Evolutionary conservation across 2,113 vertebrate genomes (phyloP).

Genomic region (Ailurus styani): DNA sequence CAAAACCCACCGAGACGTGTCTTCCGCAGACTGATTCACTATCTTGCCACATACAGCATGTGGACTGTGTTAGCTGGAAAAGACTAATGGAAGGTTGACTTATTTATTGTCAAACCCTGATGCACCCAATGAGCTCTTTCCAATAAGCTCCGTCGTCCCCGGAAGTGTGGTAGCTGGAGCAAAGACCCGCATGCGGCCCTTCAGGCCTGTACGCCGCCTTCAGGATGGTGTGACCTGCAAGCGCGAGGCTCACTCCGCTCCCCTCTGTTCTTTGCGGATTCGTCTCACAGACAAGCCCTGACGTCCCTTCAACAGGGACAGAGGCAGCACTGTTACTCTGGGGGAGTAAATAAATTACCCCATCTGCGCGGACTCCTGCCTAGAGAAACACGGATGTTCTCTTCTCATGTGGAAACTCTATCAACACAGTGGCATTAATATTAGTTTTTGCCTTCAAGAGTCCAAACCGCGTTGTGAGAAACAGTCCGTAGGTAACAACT

Average conservation of each 20-base stretch:
- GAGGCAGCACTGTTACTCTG: not conserved
- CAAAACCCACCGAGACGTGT: not conserved
- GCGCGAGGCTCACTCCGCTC: not conserved
- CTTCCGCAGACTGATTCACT: not conserved
- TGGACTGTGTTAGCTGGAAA: not conserved
- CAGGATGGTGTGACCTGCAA: not conserved
- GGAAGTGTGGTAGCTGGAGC: not conserved
- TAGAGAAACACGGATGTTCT: not conserved
- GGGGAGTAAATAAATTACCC: not conserved
- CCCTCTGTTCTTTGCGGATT: not conserved
- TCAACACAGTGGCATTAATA: not conserved
- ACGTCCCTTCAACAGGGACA: not conserved
- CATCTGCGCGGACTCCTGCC: fast-evolving
- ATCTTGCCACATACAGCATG: not conserved
- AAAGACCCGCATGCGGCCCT: not conserved
- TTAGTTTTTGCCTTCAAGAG: not conserved
- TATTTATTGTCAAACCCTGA: not conserved
- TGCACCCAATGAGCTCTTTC: not conserved
- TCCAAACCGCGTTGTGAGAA: not conserved
- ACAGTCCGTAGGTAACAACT: no score
- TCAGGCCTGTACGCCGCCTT: not conserved
- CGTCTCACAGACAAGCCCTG: not conserved
- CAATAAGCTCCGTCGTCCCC: not conserved
- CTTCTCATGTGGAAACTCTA: not conserved
- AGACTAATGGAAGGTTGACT: not conserved